These are phyloP conservation scores for Phrynocephalus vlangalii DNA, from an alignment of 2,797 vertebrate genomes.

Conservation along the genomic window DNA sequence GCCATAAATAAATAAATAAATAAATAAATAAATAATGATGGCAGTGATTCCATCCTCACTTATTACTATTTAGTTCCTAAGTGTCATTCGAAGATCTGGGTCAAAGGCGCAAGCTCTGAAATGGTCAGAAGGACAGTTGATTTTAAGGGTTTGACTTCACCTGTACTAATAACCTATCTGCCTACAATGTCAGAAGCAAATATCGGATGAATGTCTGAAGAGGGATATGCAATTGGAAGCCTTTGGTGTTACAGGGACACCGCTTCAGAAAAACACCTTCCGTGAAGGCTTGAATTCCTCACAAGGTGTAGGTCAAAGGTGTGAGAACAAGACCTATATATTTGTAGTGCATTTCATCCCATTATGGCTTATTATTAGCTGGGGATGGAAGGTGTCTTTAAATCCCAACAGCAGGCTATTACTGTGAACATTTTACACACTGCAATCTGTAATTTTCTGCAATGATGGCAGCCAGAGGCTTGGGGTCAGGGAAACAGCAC, in stretches of 20 bases:
- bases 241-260: not conserved
- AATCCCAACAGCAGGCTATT: not conserved
- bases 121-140: too few species aligned
- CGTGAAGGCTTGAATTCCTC: not conserved
- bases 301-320: not conserved
- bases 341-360: not conserved
- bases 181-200: not conserved
- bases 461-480: not conserved
- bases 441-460: not conserved
- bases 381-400: not conserved
- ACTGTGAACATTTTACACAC: not conserved
- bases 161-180: not conserved
- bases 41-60: not conserved
- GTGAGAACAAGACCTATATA: not conserved
- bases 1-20: too few species aligned
- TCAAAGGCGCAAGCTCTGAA: too few species aligned
- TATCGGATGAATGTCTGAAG: not conserved
- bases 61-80: not conserved
- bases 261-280: not conserved
- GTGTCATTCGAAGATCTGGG: not conserved
- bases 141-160: not conserved
- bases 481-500: not conserved
- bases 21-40: too few species aligned
- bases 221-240: not conserved
- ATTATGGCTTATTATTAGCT: not conserved